Percentiles rank a stretch among this genome's conserved stretches.
Evolutionary conservation across 2,888 invertebrate genomes (phyloP).

Genomic region (Endotricha flammealis): DNA sequence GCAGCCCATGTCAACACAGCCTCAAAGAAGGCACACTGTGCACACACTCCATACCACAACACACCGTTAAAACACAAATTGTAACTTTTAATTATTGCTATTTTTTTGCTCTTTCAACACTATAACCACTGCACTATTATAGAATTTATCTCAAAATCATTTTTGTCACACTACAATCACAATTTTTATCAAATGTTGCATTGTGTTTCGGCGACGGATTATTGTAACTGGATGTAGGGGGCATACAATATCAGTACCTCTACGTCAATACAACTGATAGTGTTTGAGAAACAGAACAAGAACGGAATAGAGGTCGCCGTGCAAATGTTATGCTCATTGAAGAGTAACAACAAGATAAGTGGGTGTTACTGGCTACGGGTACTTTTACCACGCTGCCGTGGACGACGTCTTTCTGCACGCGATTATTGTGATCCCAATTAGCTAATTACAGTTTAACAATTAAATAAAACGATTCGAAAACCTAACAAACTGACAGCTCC

Average conservation of each 20-base stretch:
- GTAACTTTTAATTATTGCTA: constrained; percentile 45
- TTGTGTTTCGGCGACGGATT: constrained; percentile 61
- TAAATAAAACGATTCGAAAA: constrained; percentile 50
- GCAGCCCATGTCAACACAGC: constrained; percentile 74
- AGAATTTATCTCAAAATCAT: constrained; percentile 76
- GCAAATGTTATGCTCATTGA: constrained; percentile 75
- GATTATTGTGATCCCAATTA: constrained; percentile 24
- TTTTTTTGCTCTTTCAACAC: constrained; percentile 52
- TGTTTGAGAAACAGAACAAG: constrained; percentile 42
- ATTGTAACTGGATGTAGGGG: constrained; percentile 1
- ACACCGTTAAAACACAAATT: constrained; percentile 36
- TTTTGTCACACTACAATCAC: constrained; percentile 67
- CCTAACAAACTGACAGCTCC: constrained; percentile 70
- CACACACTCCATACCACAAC: constrained; percentile 60
- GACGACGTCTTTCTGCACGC: constrained; percentile 26
- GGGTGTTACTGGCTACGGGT: constrained; percentile 45
- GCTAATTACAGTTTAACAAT: constrained; percentile 31
- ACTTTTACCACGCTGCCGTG: constrained; percentile 46
- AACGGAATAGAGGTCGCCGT: constrained; percentile 65
- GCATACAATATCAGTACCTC: constrained; percentile 6
- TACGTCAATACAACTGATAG: constrained; percentile 23
- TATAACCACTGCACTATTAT: constrained; percentile 60
- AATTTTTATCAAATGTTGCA: constrained; percentile 30
- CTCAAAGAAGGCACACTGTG: constrained; percentile 41
- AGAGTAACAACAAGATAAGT: constrained; percentile 72